Evolutionary conservation across 2,113 vertebrate species (phyloP).

Genomic region (Mesocricetus auratus): DNA sequence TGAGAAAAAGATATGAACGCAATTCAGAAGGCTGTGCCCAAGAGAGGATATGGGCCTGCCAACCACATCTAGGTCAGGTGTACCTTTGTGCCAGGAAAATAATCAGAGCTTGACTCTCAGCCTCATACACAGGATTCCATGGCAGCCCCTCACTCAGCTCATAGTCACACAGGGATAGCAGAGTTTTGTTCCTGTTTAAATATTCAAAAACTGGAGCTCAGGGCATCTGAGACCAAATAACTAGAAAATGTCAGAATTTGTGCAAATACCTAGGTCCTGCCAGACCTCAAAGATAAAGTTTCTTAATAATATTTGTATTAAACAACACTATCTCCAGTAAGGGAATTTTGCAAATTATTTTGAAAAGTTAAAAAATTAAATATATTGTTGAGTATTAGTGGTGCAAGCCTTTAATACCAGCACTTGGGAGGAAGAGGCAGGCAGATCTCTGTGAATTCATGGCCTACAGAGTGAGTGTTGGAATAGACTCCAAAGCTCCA

Average conservation of each 20-base stretch:
- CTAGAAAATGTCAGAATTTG: conserved; percentile 1
- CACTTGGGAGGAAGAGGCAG: too few species aligned
- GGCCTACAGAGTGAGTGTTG: too few species aligned
- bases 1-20: not conserved
- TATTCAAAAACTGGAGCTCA: not conserved
- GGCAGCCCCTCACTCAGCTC: not conserved
- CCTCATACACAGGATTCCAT: not conserved
- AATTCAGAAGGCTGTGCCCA: not conserved
- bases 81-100: not conserved
- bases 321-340: not conserved
- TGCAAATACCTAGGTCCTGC: not conserved
- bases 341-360: not conserved
- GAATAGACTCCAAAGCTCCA: too few species aligned
- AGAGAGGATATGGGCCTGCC: not conserved
- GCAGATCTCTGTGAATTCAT: too few species aligned
- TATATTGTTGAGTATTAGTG: too few species aligned
- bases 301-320: not conserved
- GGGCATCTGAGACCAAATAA: conserved; percentile 18
- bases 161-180: not conserved
- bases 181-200: conserved; percentile 1
- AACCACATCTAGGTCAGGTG: not conserved
- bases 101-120: not conserved
- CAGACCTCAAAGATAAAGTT: not conserved
- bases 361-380: not conserved
- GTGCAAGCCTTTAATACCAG: too few species aligned